phyloP scores from a whole-genome alignment of 2,888 invertebrate genomes.

The Tryphoninae sp. region DNA sequence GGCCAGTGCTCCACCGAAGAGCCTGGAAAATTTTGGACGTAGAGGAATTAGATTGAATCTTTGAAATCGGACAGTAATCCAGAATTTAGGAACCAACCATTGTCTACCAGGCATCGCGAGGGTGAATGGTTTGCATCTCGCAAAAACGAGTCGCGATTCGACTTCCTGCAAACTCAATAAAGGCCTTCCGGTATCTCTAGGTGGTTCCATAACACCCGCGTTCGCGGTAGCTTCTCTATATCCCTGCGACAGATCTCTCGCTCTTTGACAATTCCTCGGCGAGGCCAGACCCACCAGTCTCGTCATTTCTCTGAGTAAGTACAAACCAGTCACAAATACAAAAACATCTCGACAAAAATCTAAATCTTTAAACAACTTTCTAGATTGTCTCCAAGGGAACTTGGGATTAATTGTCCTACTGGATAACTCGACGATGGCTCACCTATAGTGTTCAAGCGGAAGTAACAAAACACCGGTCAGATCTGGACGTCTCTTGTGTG shows the following conservation, averaged over 20 bases:
- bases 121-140: slow-evolving; percentile 94
- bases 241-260: slow-evolving; percentile 78
- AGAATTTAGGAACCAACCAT: slow-evolving; percentile 82
- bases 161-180: slow-evolving; percentile 91
- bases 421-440: slow-evolving; percentile 31
- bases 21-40: slow-evolving; percentile 75
- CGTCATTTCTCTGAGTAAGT: slow-evolving; percentile 78
- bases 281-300: slow-evolving; percentile 77
- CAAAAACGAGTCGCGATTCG: slow-evolving; percentile 93
- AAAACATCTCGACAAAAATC: too few relatives aligned
- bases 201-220: slow-evolving; percentile 92
- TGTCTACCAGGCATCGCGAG: slow-evolving; percentile 92
- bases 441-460: slow-evolving; percentile 90
- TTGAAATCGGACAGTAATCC: too few relatives aligned
- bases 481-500: slow-evolving; percentile 89
- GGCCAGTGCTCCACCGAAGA: slow-evolving; percentile 93
- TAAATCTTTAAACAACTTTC: background rate
- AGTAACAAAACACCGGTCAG: slow-evolving; percentile 92
- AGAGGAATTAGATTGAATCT: too few relatives aligned
- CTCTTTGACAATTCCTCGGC: slow-evolving; percentile 77
- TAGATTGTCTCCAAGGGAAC: too few relatives aligned
- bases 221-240: slow-evolving; percentile 93
- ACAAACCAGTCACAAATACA: background rate
- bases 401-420: background rate
- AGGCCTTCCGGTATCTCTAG: slow-evolving; percentile 90